Base-by-base conservation (phyloP, 2,797 vertebrate genomes). In the Clarias pachynema region DNA sequence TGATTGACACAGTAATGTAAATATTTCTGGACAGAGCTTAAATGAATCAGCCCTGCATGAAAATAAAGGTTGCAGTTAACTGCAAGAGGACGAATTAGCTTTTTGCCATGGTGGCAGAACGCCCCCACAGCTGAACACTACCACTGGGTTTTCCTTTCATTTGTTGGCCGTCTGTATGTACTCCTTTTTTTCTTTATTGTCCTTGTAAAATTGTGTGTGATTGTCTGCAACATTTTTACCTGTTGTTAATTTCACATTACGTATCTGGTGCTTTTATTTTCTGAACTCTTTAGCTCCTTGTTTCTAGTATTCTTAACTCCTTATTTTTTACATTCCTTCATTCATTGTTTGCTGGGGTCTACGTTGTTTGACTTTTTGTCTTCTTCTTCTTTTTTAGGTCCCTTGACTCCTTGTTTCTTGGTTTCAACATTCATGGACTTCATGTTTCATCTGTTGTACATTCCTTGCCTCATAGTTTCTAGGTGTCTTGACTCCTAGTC, bases 1-100 rank as follows among this genome's bases (percentile, higher is more conserved):
- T 60, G 49, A 87, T 86, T 80, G 84, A 86, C 78, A 79, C 62
- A 74, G 63, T 79, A 84, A 87, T 88, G 74, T 86, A 89, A 88
- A 89, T 88, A 88, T 82, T 86, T 40, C 56, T 83, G 65, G 68
- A 56, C 72, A 86, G 74, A 62, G 66, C 65, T 72, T 53, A 72
- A 69, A 68, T 49, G 49, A 69, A 44, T 37, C 62, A 31, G 84
- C 65, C 73, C 78, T 26, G 60, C 8, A 2, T 22, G 9, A n/a
- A 63, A 65, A 62, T 44, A 79, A 65, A 18, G 15, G 57, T 83
- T 83, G 79, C 65, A 60, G 26, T 86, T 86, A 83, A 83, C 65
- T 40, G 74, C 57, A 31, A 4, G 34, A 40, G n/a, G 31, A 57
- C 22, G 62, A 37, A 56, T 65, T 57, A 79, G 53, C 26, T 66